Evolutionary conservation across 1,140 invertebrate species (phyloP).

Genomic region (Leptopilina boulardi): DNA sequence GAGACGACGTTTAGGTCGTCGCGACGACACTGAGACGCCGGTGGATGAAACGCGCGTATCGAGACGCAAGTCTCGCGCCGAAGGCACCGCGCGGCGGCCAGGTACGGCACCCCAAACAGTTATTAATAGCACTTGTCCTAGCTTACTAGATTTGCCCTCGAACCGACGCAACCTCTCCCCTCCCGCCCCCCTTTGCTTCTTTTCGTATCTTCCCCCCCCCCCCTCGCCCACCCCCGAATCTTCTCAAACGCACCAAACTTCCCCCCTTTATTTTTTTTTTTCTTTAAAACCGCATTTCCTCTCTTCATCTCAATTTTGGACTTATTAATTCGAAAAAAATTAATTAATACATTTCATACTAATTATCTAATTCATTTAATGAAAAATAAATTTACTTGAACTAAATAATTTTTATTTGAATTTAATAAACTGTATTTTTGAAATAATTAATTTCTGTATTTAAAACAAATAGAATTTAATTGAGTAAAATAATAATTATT

Average conservation of each 20-base stretch:
- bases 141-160: constrained; percentile 75
- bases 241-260: constrained; percentile 46
- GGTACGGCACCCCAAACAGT: constrained; percentile 76
- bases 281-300: constrained; percentile 30
- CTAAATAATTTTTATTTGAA: no score
- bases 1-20: constrained; percentile 72
- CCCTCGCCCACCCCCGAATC: constrained; percentile 2
- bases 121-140: constrained; percentile 76
- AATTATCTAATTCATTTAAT: no score
- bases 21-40: constrained; percentile 76
- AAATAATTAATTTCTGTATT: no score
- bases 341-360: no score
- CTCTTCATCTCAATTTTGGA: no score
- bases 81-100: constrained; percentile 67
- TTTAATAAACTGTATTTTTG: no score
- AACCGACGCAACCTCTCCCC: constrained; percentile 59
- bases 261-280: not conserved
- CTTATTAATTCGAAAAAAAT: no score
- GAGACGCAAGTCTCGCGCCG: constrained; percentile 63
- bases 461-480: no score
- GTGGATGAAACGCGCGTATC: constrained; percentile 67
- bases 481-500: no score
- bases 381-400: no score
- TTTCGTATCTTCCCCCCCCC: constrained; percentile 33
- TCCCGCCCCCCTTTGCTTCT: constrained; percentile 43